Conservation (phyloP, 1,140 invertebrate genomes). For the Ctenoplectra terminalis region DNA sequence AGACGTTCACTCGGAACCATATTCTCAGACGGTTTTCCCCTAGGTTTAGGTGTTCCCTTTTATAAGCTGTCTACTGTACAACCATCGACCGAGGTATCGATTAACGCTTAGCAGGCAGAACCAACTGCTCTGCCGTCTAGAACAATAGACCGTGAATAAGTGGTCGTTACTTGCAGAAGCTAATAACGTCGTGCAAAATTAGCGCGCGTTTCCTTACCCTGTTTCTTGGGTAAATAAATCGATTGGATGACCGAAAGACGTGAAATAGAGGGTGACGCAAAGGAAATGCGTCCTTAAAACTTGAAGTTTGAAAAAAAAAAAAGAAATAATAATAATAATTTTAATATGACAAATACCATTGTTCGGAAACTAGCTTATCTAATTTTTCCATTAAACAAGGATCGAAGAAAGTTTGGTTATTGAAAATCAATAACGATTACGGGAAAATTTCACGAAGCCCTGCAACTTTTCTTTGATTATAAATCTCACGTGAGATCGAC, state of each 20-base stretch:
- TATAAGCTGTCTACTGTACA: neutral
- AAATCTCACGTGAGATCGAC: neutral
- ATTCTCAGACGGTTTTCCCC: neutral
- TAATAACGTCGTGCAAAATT: slow-evolving; percentile 25
- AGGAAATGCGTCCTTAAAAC: neutral
- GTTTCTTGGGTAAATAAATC: neutral
- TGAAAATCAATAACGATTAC: neutral
- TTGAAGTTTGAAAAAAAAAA: no score
- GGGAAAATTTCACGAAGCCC: neutral
- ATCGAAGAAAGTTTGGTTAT: neutral
- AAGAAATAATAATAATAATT: no score
- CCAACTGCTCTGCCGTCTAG: slow-evolving; percentile 10
- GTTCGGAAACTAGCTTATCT: no score
- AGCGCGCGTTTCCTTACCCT: neutral
- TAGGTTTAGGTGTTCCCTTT: neutral
- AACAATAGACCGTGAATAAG: slow-evolving; percentile 42
- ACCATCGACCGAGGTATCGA: slow-evolving; percentile 13
- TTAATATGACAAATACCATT: no score
- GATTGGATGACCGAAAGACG: neutral
- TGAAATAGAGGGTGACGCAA: neutral
- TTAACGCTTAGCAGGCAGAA: slow-evolving; percentile 32
- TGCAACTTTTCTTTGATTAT: neutral
- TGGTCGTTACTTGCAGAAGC: slow-evolving; percentile 12
- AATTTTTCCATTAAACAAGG: neutral
- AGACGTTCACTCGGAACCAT: no score